Evolutionary conservation across 1,140 invertebrate genomes (phyloP), one percentile per base, ranked within the genome.

Genomic region (Macrobrachium rosenbergii): DNA sequence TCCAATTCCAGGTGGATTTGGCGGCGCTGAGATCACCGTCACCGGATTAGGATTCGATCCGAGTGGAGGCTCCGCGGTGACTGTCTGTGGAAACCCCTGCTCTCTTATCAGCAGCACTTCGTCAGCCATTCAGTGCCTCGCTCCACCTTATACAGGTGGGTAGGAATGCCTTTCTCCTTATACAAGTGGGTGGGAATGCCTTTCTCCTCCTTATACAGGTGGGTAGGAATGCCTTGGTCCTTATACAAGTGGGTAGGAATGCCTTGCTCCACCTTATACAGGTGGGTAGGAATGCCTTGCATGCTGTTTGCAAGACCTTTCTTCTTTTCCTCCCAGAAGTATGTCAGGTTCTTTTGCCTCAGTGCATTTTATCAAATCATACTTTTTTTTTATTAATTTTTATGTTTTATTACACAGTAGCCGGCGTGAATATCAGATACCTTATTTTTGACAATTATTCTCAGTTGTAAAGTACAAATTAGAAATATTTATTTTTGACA

Each of bases 21-120:
- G 78, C 16, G 88, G 88, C 5, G 73, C 67, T 5, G 62, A 76
- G 45, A 62, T 79, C n/a, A 73, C 82, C 5, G 10, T 88, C 12
- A 12, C 62, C 16, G 88, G 88, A n/a, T 16, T 59, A 79, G 84
- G 82, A 14, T 84, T 84, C 21, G 84, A 84, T 62, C 88, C 79
- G 37, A 43, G 28, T 21, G 79, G 83, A 12, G 77, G 62, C 76
- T 78, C 79, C 0, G 59, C 11, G 3, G 78, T 82, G 17, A 82
- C 79, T 52, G 16, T 86, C 23, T 84, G 83, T 60, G 78, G 60
- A 21, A 59, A 58, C 2, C n/a, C 28, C n/a, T 82, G 83, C 60
- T 59, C 52, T 17, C 37, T n/a, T 11, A 76, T 81, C 16, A 75
- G 19, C 58, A 52, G 0, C 8, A 23, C n/a, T 64, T 21, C 76